Percentiles rank a stretch among this genome's conserved stretches.
These are phyloP conservation scores for Ectemnius continuus DNA, from an alignment of 2,888 invertebrate genomes.

Conservation along the genomic window DNA sequence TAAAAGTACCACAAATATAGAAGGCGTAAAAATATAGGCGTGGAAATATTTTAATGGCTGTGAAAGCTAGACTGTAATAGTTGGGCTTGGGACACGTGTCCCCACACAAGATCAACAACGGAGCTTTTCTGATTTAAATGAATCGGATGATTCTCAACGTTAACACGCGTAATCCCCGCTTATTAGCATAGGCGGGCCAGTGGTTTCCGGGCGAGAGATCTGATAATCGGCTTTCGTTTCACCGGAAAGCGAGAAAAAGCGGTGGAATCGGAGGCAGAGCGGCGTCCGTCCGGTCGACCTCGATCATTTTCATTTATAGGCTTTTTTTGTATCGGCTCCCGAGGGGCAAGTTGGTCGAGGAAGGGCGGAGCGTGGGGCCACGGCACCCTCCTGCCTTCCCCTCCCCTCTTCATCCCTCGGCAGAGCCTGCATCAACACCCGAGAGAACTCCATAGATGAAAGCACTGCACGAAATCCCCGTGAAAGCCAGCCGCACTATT, in stretches of 20 bases:
- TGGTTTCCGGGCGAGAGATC: conserved; percentile 18
- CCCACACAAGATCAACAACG: neutral
- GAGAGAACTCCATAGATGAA: conserved; percentile 26
- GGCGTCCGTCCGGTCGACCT: conserved; percentile 21
- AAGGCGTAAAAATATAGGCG: too few species aligned
- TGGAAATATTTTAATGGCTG: too few species aligned
- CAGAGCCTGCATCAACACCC: conserved; percentile 27
- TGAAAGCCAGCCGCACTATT: neutral
- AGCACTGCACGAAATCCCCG: conserved; percentile 25
- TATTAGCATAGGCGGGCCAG: conserved; percentile 32
- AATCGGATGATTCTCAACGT: neutral
- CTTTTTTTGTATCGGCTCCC: conserved; percentile 53
- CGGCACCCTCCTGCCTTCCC: conserved; percentile 48
- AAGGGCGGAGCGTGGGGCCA: conserved; percentile 50
- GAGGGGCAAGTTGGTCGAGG: conserved; percentile 51
- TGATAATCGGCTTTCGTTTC: conserved; percentile 64
- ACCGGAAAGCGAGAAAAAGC: conserved; percentile 48
- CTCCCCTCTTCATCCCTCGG: neutral
- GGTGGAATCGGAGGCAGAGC: conserved; percentile 47
- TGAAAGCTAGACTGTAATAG: too few species aligned
- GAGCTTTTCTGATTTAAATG: neutral
- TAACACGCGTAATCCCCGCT: conserved; percentile 21
- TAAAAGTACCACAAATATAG: too few species aligned
- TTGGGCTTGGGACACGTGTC: too few species aligned
- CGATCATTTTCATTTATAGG: conserved; percentile 67